Base-by-base conservation (phyloP, 53 echinoderm and acorn worm species). In the Paelopatides confundens region DNA sequence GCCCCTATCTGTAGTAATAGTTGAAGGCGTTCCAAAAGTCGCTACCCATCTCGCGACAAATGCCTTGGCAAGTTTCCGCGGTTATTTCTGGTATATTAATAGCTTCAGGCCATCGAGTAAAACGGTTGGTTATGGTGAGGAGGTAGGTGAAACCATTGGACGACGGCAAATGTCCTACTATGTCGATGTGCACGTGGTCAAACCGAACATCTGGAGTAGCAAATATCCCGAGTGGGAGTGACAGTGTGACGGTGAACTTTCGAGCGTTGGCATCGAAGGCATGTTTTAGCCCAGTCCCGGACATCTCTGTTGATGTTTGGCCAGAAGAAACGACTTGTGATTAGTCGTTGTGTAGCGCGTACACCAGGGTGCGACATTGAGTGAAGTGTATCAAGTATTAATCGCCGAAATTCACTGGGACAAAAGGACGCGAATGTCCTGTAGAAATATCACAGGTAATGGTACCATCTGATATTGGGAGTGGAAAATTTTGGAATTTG, bases 241-340 rank as follows among this genome's bases (percentile, higher is more conserved):
- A 48, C 30, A 2, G 78, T 93, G 79, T 93, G 93, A 14, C 90
- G 66, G 30, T 93, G 90, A 17, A 86, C 86, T 58, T 88, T 88
- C 6, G 82, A 15, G 8, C 31, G 63, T 34, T 82, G 89, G 35
- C 90, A 91, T 14, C 33, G 5, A 6, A 65, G 63, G 70, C 92
- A 92, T 0, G 62, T 18, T 29, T 49, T 76, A 3, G 78, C 77
- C 90, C 88, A 92, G 13, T 27, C 13, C 0, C 85, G 76, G 11
- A 85, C 27, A 54, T 92, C 87, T 12, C 40, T 83, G 86, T 93
- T 93, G 14, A 90, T 88, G 27, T 62, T 53, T 5, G 90, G 87
- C 90, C 93, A 93, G 28, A 93, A 64, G 37, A 64, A 93, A 21
- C 90, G 85, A 13, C 35, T 54, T 33, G 87, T 50, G 31, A 93